A percentile compares a stretch with the other conserved stretches of the same genome.
Evolutionary conservation across 2,113 vertebrate species (phyloP).

Genomic region (Amphiprion ocellaris): DNA sequence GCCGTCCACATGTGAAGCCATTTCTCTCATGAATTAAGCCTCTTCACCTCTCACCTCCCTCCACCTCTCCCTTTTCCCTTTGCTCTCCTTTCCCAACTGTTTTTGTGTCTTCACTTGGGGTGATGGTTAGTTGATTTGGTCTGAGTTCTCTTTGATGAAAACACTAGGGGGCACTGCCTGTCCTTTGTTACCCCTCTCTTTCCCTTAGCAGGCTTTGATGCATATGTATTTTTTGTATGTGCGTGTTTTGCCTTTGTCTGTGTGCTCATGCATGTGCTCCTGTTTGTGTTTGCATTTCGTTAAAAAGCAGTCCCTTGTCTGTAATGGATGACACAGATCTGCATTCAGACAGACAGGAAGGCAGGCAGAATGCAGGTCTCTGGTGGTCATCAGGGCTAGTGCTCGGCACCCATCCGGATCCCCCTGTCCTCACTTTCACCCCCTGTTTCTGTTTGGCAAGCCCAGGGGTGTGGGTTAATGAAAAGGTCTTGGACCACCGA

Average conservation of each 20-base stretch:
- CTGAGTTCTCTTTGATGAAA: conserved; percentile 85
- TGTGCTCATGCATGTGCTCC: conserved; percentile 44
- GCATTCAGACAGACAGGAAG: conserved; percentile 80
- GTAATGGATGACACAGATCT: conserved; percentile 87
- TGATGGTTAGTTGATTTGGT: conserved; percentile 80
- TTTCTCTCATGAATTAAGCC: conserved; percentile 61
- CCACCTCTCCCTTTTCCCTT: conserved; percentile 1
- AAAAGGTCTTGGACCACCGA: conserved; percentile 72
- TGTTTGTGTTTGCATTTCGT: conserved; percentile 68
- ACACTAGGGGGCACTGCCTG: conserved; percentile 99
- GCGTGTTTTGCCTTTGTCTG: conserved; percentile 44
- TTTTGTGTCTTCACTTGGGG: conserved; percentile 57
- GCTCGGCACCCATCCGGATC: conserved; percentile 43
- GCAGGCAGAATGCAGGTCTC: conserved; percentile 66
- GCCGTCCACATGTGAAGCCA: conserved; percentile 69
- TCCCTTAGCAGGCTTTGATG: conserved; percentile 54
- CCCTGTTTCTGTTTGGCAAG: conserved; percentile 71
- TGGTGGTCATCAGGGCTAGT: conserved; percentile 69
- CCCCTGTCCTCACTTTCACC: conserved; percentile 38
- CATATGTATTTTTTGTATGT: conserved; percentile 59
- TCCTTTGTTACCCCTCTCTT: conserved; percentile 89
- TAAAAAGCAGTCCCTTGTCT: conserved; percentile 76
- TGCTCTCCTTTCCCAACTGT: conserved; percentile 45
- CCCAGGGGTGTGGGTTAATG: conserved; percentile 75
- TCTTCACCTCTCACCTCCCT: conserved; percentile 40